These are phyloP conservation scores for Selenia dentaria DNA, from an alignment of 2,888 invertebrate genomes.

Conservation along the genomic window DNA sequence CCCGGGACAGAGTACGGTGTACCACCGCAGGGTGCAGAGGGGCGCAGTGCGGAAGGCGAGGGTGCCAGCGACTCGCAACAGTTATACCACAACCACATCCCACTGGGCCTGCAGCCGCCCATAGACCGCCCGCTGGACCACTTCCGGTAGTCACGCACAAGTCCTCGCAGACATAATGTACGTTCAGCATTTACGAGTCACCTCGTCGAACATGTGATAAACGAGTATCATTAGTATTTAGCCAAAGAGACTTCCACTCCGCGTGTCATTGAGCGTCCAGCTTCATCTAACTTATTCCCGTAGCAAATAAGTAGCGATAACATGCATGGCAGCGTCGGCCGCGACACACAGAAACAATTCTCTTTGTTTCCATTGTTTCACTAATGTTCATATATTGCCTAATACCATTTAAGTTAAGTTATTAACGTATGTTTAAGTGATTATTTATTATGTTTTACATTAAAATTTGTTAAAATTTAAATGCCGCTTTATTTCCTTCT, in stretches of 20 bases:
- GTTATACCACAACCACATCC: slow-evolving; percentile 74
- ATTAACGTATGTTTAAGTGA: slow-evolving; percentile 51
- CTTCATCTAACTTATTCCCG: slow-evolving; percentile 1
- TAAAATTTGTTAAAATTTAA: too few relatives aligned
- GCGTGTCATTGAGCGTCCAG: neutral
- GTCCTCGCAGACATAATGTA: neutral
- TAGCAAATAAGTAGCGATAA: neutral
- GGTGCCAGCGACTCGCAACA: slow-evolving; percentile 35
- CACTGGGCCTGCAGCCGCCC: slow-evolving; percentile 72
- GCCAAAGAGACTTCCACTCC: slow-evolving; percentile 2
- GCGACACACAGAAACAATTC: slow-evolving; percentile 1
- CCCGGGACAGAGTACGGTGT: slow-evolving; percentile 59
- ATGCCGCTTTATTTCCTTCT: too few relatives aligned
- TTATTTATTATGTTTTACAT: slow-evolving; percentile 49
- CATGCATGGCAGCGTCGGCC: neutral
- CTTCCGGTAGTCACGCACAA: slow-evolving; percentile 55
- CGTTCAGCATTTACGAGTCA: slow-evolving; percentile 20
- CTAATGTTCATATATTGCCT: slow-evolving; percentile 54
- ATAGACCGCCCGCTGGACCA: slow-evolving; percentile 74
- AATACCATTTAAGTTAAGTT: slow-evolving; percentile 46
- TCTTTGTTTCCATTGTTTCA: slow-evolving; percentile 11
- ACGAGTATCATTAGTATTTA: slow-evolving; percentile 17
- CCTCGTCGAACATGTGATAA: slow-evolving; percentile 45
- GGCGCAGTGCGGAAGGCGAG: slow-evolving; percentile 58
- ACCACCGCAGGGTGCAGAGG: slow-evolving; percentile 69